These are phyloP conservation scores for Teleiodes luculella DNA, from an alignment of 2,888 invertebrate genomes.

Conservation along the genomic window DNA sequence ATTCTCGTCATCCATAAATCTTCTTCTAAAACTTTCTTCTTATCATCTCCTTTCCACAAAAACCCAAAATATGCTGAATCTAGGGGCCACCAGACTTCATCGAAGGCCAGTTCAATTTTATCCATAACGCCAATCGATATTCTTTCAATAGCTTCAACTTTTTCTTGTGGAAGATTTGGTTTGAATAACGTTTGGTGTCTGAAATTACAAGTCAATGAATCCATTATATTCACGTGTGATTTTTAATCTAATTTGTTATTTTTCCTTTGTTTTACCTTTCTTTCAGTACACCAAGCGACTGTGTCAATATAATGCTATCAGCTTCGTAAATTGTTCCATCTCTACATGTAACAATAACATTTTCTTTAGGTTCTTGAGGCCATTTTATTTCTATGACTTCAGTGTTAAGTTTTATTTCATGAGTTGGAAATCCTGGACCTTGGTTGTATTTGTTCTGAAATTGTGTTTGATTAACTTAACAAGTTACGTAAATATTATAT, in stretches of 20 bases:
- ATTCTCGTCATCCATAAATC: constrained; percentile 30
- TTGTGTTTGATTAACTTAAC: not conserved
- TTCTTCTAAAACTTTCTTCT: constrained; percentile 15
- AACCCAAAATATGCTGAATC: constrained; percentile 16
- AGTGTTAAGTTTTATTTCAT: constrained; percentile 46
- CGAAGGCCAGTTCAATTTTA: constrained; percentile 82
- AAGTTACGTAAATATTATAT: not conserved
- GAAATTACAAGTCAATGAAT: not conserved
- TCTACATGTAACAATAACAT: constrained; percentile 61
- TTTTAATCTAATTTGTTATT: not conserved
- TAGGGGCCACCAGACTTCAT: constrained; percentile 80
- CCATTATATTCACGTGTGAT: not conserved
- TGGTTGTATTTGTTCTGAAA: constrained; percentile 57
- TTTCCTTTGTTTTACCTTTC: constrained; percentile 44
- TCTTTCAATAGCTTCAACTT: constrained; percentile 74
- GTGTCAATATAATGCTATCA: constrained; percentile 82
- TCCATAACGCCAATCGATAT: constrained; percentile 81
- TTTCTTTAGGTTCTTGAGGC: constrained; percentile 33
- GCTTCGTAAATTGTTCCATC: constrained; percentile 76
- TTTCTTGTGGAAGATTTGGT: constrained; percentile 57
- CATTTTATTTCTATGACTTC: constrained; percentile 49
- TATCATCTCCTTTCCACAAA: constrained; percentile 30
- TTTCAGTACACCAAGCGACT: constrained; percentile 84
- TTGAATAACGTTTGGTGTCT: constrained; percentile 60
- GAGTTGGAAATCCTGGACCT: constrained; percentile 46